These are phyloP conservation scores for Oryzias woworae DNA, from an alignment of 2,113 vertebrate genomes.

Conservation along the genomic window DNA sequence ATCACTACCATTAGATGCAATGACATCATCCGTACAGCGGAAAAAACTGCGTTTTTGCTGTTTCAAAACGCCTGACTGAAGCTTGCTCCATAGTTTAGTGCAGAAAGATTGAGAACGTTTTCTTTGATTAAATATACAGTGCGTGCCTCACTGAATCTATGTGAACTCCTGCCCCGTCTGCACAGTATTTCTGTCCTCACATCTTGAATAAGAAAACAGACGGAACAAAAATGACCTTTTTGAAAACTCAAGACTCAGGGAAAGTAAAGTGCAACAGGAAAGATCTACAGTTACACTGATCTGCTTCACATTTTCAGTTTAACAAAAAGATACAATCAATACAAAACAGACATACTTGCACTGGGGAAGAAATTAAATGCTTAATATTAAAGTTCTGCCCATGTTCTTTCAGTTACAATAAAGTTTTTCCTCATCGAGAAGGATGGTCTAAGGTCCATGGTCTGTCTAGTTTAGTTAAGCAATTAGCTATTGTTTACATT, in stretches of 20 bases:
- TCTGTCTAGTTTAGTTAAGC: no score
- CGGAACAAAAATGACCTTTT: constrained; percentile 10
- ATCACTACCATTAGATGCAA: constrained; percentile 63
- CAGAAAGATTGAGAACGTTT: constrained; percentile 26
- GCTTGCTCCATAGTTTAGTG: constrained; percentile 59
- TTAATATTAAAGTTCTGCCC: no score
- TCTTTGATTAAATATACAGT: constrained; percentile 56
- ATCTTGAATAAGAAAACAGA: constrained; percentile 23
- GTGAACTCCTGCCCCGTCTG: constrained; percentile 31
- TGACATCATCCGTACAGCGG: constrained; percentile 60
- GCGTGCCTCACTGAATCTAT: constrained; percentile 41
- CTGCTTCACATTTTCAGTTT: constrained; percentile 16
- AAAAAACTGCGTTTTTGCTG: constrained; percentile 23
- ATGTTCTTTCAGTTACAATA: no score
- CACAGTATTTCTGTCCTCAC: constrained; percentile 33
- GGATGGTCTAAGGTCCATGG: no score
- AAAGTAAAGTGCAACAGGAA: constrained; percentile 32
- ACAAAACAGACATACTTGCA: constrained; percentile 7
- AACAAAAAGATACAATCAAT: constrained; percentile 38
- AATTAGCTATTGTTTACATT: no score
- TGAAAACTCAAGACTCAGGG: constrained; percentile 13
- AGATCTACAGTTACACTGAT: constrained; percentile 34
- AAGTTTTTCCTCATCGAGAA: no score
- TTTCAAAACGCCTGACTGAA: constrained; percentile 43
- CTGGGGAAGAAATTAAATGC: constrained; percentile 18